phyloP scores from a whole-genome alignment of 2,888 invertebrate species.

The Erebia aethiops region DNA sequence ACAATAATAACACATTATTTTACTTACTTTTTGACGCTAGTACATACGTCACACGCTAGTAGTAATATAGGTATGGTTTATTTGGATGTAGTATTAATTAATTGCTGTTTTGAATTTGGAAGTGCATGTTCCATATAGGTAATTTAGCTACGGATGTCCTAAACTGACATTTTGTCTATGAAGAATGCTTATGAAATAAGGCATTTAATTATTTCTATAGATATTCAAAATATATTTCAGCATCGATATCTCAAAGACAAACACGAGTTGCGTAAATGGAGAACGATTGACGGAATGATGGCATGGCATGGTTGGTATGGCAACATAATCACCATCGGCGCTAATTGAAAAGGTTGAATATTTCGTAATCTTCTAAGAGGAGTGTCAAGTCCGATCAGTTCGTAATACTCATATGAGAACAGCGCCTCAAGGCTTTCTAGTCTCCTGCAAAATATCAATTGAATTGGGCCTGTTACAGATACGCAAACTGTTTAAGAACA shows the following conservation, averaged over 20 bases:
- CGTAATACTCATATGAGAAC: background rate
- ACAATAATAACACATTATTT: background rate
- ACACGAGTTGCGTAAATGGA: constrained; percentile 8
- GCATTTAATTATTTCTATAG: constrained; percentile 12
- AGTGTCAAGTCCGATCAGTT: background rate
- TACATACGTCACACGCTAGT: too few species aligned
- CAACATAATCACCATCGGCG: constrained; percentile 6
- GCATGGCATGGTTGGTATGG: background rate
- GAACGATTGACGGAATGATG: constrained; percentile 16
- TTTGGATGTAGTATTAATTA: too few species aligned
- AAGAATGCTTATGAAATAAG: background rate
- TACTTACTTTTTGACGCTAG: too few species aligned
- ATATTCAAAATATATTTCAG: constrained; percentile 8
- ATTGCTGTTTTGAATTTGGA: background rate
- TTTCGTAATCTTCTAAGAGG: constrained; percentile 1
- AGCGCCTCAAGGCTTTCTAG: background rate
- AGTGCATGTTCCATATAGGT: background rate
- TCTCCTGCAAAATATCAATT: background rate
- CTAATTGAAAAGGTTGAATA: constrained; percentile 14
- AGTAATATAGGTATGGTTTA: too few species aligned
- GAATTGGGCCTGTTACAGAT: too few species aligned
- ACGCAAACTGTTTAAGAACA: too few species aligned
- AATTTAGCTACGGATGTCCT: background rate
- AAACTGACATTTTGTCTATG: background rate
- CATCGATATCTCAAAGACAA: constrained; percentile 10